A percentile compares a stretch with the other conserved stretches of the same genome.
Evolutionary conservation across 2,888 invertebrate species (phyloP).

Genomic region (Spicauda simplicius): DNA sequence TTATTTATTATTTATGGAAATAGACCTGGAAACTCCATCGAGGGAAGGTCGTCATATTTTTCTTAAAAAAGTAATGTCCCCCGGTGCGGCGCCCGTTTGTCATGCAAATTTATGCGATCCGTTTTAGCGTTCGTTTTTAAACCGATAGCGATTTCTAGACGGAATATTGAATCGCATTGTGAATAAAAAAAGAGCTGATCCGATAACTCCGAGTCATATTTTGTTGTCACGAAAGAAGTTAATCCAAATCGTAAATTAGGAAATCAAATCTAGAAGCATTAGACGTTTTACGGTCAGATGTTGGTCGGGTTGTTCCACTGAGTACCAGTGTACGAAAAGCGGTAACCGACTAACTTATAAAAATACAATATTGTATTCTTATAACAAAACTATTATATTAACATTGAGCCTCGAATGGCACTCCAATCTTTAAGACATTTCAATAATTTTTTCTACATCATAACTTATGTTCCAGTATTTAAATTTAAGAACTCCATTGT

Average conservation of each 20-base stretch:
- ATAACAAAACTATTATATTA: not conserved
- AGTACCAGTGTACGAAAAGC: not conserved
- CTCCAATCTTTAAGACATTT: too few species aligned
- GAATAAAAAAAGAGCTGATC: constrained; percentile 64
- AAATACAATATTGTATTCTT: not conserved
- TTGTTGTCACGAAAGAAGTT: constrained; percentile 63
- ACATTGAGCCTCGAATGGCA: too few species aligned
- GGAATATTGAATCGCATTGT: constrained; percentile 72
- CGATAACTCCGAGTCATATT: constrained; percentile 63
- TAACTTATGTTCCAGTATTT: not conserved
- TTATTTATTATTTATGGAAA: constrained; percentile 84
- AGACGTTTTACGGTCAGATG: constrained; percentile 41
- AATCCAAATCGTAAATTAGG: constrained; percentile 58
- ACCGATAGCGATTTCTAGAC: constrained; percentile 77
- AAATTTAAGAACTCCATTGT: constrained; percentile 1
- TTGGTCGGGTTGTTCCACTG: constrained; percentile 13
- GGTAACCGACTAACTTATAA: not conserved
- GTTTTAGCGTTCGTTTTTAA: constrained; percentile 76
- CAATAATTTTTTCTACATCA: not conserved
- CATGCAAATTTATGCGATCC: constrained; percentile 83
- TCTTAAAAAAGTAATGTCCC: constrained; percentile 81
- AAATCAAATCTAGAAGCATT: constrained; percentile 30
- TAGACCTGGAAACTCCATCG: constrained; percentile 78
- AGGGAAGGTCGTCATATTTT: constrained; percentile 81
- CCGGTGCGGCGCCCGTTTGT: constrained; percentile 70